Evolutionary conservation across 1,140 invertebrate species (phyloP), one percentile per base, ranked within the genome.

Genomic region (Bombyx mandarina): DNA sequence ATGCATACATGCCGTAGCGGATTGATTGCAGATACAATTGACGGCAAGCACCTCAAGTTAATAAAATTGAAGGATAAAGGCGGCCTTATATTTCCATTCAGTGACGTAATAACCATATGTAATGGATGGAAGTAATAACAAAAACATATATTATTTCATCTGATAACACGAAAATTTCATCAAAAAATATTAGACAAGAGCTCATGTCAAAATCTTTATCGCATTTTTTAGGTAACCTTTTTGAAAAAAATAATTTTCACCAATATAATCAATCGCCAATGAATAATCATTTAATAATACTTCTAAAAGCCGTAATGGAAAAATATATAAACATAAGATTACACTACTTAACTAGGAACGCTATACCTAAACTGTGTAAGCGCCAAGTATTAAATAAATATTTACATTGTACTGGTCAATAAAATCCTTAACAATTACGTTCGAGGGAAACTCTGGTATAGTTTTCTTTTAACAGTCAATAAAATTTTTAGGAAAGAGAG

Each of bases 1-100:
- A 53, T 53, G 12, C 12, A 18, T 18, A 53, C 8, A 53, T 53
- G 18, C 52, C 9, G 7, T 43, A 53, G 53, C 9, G 53, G 26
- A 45, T 54, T 54, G 42, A 43, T 54, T 54, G 53, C 53, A 44
- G 53, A 54, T 45, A 54, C 10, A 43, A 45, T 45, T 44, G 43
- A 54, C 8, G 42, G 51, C 48, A 35, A 10, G 35, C 48, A 57
- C 45, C 35, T 35, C 26, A 50, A 44, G 8, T 57, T 57, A n/a
- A 57, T 57, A 26, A 57, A 49, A 50, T 50, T 57, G 42, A 57
- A 57, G 43, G 56, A 57, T 43, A 57, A 57, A 57, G 56, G 54
- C 18, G 56, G 56, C n/a, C 26, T 51, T 10, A 57, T 57, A 44
- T 50, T 7, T 57, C 56, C 56, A 44, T 57, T 48, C 10, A 47